Conservation (phyloP, 2,888 invertebrate genomes). For the Dermolepida albohirtum region DNA sequence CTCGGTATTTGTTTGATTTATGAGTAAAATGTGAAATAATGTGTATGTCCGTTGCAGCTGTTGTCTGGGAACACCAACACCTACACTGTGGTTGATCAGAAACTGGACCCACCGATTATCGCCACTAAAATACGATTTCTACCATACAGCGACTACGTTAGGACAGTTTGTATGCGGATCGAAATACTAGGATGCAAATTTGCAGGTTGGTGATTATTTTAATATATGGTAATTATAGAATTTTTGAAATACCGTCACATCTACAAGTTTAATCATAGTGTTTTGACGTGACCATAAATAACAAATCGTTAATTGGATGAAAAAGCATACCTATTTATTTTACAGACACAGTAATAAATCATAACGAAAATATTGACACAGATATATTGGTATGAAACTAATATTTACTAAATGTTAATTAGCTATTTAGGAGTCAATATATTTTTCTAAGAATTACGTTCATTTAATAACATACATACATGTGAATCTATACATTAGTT, state of each 20-base stretch:
- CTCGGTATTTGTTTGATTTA: slow-evolving; percentile 34
- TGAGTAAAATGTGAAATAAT: slow-evolving; percentile 37
- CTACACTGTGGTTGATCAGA: slow-evolving; percentile 78
- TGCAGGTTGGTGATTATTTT: slow-evolving; percentile 71
- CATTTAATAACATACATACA: no score
- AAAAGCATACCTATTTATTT: neutral
- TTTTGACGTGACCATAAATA: slow-evolving; percentile 7
- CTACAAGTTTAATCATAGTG: slow-evolving; percentile 9
- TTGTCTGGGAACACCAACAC: slow-evolving; percentile 85
- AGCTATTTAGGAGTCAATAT: no score
- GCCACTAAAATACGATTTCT: slow-evolving; percentile 82
- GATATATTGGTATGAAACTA: neutral
- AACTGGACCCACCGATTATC: slow-evolving; percentile 80
- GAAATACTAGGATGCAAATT: slow-evolving; percentile 85
- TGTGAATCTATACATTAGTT: no score
- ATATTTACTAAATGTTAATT: no score
- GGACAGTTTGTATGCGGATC: slow-evolving; percentile 84
- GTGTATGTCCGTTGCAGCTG: slow-evolving; percentile 70
- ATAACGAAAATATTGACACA: neutral
- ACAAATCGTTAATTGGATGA: slow-evolving; percentile 2
- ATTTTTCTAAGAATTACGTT: no score
- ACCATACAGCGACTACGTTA: slow-evolving; percentile 81
- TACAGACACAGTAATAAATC: neutral
- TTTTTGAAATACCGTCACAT: slow-evolving; percentile 3
- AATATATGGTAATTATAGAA: neutral